Base-by-base conservation (phyloP, 2,797 vertebrate genomes). In the Sus cebifrons region DNA sequence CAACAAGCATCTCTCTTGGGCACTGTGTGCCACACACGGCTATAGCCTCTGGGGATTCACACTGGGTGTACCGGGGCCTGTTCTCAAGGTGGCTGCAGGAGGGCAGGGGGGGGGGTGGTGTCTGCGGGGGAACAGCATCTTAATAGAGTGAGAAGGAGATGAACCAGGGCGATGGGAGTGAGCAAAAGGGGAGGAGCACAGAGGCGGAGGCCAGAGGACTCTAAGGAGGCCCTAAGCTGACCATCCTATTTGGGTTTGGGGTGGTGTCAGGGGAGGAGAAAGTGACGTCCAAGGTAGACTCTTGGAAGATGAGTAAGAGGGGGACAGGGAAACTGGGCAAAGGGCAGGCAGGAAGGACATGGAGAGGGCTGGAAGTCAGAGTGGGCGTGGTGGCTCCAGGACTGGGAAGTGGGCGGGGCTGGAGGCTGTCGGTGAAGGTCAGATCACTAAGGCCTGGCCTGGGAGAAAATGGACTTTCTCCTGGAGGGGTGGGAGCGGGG, bases 11-110 rank as follows among this genome's bases (percentile, higher is more conserved):
- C 29, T 77, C 68, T 36, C 36, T 36, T 8, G 5, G 74, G 78
- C 0, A 1, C n/a, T 2, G 0, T 25, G 32, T 56, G 23, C 6
- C 8, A 32, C 8, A 8, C 3, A 5, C 56, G 3, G 52, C 49
- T 54, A 52, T 60, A 15, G 73, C 54, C 73, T 77, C 52, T 17
- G 12, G 40, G 86, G 77, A 40, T 44, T 79, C 40, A 3, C 2
- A 6, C 21, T 29, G 58, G 70, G 71, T 17, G 3, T 32, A 17
- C 74, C 9, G 13, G 54, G 54, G 49, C 14, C 40, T 29, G 85
- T 44, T 94, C 16, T 32, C 54, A 58, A 75, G 74, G 65, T 54
- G 56, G n/a, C 54, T 64, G 18, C 6, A 4, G 40, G 40, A 44
- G 40, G 3, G 9, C 6, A 2, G 44, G 36, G 12, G 11, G 11